These are phyloP conservation scores for Agrochola lota DNA, from an alignment of 2,888 invertebrate genomes.

Conservation along the genomic window DNA sequence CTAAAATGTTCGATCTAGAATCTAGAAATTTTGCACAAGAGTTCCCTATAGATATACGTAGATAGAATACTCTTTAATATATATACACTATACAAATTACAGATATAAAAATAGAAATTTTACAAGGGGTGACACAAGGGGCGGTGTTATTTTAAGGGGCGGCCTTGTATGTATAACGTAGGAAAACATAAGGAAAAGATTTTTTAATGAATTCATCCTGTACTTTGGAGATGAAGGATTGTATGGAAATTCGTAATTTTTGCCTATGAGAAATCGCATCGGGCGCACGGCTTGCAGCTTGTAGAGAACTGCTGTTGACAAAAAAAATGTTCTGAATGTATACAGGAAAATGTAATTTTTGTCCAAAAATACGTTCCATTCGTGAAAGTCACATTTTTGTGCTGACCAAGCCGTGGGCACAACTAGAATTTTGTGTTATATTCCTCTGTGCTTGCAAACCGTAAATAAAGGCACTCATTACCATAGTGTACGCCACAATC, in stretches of 20 bases:
- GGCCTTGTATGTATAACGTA: too few relatives aligned
- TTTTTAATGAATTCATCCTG: neutral
- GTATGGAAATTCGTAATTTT: too few relatives aligned
- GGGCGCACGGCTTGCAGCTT: neutral
- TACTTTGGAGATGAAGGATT: neutral
- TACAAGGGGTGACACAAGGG: neutral
- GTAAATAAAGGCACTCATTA: constrained; percentile 32
- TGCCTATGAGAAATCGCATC: too few relatives aligned
- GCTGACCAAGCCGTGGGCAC: too few relatives aligned
- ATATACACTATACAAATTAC: neutral
- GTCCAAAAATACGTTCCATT: neutral
- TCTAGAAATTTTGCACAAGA: too few relatives aligned
- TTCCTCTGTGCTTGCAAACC: neutral
- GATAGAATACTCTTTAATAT: too few relatives aligned
- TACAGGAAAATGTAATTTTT: neutral
- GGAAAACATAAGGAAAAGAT: neutral
- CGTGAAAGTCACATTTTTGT: neutral
- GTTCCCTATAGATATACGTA: too few relatives aligned
- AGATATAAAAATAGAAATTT: neutral
- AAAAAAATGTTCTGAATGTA: neutral
- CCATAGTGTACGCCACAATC: constrained; percentile 14
- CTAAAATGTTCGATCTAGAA: too few relatives aligned
- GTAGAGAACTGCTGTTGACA: neutral
- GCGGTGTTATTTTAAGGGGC: neutral
- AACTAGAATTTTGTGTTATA: neutral